Base-by-base conservation (phyloP, 2,797 vertebrate species). In the Eleutherodactylus coqui region DNA sequence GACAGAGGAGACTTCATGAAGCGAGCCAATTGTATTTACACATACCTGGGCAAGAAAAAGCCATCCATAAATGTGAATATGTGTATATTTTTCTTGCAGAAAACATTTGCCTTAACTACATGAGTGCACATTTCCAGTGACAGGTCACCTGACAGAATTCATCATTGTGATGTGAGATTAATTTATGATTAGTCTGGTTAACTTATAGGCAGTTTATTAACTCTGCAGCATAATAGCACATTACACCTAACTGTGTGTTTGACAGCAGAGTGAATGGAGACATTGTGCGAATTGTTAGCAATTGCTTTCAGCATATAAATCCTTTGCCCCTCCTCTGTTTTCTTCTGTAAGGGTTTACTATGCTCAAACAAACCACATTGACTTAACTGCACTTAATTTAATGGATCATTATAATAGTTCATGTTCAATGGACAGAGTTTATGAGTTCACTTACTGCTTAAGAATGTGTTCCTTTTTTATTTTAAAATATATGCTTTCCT, bases 1-100 rank as follows among this genome's bases (percentile, higher is more conserved):
- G 90, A 91, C 69, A 91, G 87, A 91, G 87, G 49, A 83, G 79
- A 81, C 79, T 91, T 92, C 91, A 92, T 87, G 78, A 90, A 89
- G 75, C 85, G 75, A 36, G 53, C 47, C 70, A 88, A 1, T 47
- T 83, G 86, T 85, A 17, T 87, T 90, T 88, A 73, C 83, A 88
- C 85, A 89, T 89, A 89, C 90, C 83, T 88, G 88, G 53, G 9
- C 60, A 72, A 78, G 77, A 45, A 64, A 85, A 90, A 85, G 49
- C 60, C 70, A 80, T 75, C 78, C 82, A 84, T 75, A 82, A 86
- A 76, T 73, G 64, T 77, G 62, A 73, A 87, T 84, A 79, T 84
- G 82, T 87, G 86, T 87, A 84, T 87, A 87, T 90, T 85, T 88
- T 89, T 86, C 88, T 86, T 89, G 73, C 83, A 80, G 89, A 90